Conservation (phyloP, 1,140 invertebrate species). For the Eurosta solidaginis region DNA sequence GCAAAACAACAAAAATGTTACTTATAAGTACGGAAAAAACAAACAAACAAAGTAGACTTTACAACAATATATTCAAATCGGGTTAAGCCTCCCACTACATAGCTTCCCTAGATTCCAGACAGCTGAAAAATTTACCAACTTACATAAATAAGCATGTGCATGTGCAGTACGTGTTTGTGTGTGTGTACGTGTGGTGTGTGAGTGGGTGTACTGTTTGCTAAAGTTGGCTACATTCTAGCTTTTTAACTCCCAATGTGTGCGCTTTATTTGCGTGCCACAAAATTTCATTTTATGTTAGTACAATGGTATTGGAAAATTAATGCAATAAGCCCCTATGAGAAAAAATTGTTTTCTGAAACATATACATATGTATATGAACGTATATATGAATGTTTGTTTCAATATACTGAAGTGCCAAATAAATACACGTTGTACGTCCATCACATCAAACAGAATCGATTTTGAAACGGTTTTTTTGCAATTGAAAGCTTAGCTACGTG, state of each 20-base stretch:
- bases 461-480: too few species aligned
- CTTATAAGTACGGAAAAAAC: too few species aligned
- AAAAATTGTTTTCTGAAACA: too few species aligned
- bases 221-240: background rate
- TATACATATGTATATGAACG: too few species aligned
- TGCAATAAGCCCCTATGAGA: too few species aligned
- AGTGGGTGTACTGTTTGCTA: background rate
- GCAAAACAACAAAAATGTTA: background rate
- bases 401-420: too few species aligned
- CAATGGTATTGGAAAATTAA: background rate
- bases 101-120: too few species aligned
- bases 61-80: background rate
- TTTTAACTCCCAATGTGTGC: background rate
- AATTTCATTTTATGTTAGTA: background rate
- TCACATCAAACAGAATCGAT: too few species aligned
- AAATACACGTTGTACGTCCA: too few species aligned
- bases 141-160: background rate
- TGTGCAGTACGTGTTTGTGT: background rate
- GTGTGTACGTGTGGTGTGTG: background rate
- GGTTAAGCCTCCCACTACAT: too few species aligned
- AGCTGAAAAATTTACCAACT: background rate
- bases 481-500: too few species aligned
- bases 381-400: too few species aligned
- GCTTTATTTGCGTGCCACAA: background rate
- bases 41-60: background rate